phyloP scores from a whole-genome alignment of 2,888 invertebrate species.

The Beris chalybata region DNA sequence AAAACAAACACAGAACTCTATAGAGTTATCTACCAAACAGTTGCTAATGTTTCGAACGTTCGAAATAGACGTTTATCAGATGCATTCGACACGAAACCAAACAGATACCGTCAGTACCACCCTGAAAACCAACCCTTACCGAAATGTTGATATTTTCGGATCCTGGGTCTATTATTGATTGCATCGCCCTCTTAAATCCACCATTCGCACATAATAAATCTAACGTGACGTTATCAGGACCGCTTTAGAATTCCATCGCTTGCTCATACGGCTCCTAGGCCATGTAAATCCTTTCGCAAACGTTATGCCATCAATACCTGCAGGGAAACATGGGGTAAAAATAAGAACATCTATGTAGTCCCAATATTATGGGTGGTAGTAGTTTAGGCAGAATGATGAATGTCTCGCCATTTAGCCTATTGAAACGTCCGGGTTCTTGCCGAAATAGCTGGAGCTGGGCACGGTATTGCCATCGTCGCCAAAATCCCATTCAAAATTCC shows the following conservation, averaged over 20 bases:
- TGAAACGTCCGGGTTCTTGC: background rate
- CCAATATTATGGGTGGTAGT: conserved; percentile 16
- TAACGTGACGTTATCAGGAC: conserved; percentile 37
- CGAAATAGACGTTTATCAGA: too few species aligned
- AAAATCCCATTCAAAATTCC: conserved; percentile 2
- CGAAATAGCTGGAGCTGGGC: too few species aligned
- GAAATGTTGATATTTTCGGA: background rate
- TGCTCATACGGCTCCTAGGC: conserved; percentile 2
- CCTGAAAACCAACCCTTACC: too few species aligned
- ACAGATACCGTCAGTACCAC: too few species aligned
- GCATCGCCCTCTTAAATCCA: conserved; percentile 13
- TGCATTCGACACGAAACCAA: too few species aligned
- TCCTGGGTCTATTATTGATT: conserved; percentile 14
- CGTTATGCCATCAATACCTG: conserved; percentile 23
- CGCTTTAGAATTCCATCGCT: conserved; percentile 11
- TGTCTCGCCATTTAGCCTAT: conserved; percentile 22
- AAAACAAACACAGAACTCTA: too few species aligned
- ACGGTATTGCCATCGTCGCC: background rate
- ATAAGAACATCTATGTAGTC: conserved; percentile 9
- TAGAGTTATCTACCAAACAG: too few species aligned
- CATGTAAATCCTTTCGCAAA: conserved; percentile 9
- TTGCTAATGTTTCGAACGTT: too few species aligned
- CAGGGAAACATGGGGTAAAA: conserved; percentile 23
- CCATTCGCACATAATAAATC: conserved; percentile 38
- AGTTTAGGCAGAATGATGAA: conserved; percentile 18